Evolutionary conservation across 2,113 vertebrate species (phyloP).

Genomic region (Damaliscus lunatus): DNA sequence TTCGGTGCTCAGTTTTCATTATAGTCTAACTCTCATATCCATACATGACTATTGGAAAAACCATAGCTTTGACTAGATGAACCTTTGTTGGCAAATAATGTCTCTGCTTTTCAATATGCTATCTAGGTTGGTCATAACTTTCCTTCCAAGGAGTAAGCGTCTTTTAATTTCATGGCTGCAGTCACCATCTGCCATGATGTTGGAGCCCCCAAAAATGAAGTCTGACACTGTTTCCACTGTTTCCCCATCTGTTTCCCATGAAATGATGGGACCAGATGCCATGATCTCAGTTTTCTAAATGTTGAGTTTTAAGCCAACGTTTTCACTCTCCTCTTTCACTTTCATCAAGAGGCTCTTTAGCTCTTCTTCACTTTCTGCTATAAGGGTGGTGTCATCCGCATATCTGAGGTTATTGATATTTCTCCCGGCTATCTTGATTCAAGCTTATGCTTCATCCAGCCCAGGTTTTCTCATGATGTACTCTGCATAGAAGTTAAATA

Average conservation of each 20-base stretch:
- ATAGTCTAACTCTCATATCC: neutral
- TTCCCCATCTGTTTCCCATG: neutral
- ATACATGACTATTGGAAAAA: neutral
- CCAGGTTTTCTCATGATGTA: neutral
- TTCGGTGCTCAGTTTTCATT: fast-evolving
- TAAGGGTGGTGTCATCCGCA: neutral
- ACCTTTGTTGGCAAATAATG: neutral
- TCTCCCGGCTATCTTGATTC: neutral
- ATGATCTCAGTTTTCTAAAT: neutral
- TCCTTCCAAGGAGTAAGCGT: neutral
- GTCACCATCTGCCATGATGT: neutral
- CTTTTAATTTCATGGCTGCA: neutral
- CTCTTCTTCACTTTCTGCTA: neutral
- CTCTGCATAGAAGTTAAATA: neutral
- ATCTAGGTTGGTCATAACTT: neutral
- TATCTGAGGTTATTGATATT: neutral
- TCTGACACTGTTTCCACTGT: neutral
- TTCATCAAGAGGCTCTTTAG: neutral
- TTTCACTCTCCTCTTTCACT: neutral
- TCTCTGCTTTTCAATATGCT: neutral
- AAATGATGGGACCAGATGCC: neutral
- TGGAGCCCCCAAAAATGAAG: fast-evolving
- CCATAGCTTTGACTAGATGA: neutral
- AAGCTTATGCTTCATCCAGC: neutral
- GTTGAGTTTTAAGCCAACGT: neutral